phyloP scores from a whole-genome alignment of 2,113 vertebrate species.

The Carettochelys insculpta region DNA sequence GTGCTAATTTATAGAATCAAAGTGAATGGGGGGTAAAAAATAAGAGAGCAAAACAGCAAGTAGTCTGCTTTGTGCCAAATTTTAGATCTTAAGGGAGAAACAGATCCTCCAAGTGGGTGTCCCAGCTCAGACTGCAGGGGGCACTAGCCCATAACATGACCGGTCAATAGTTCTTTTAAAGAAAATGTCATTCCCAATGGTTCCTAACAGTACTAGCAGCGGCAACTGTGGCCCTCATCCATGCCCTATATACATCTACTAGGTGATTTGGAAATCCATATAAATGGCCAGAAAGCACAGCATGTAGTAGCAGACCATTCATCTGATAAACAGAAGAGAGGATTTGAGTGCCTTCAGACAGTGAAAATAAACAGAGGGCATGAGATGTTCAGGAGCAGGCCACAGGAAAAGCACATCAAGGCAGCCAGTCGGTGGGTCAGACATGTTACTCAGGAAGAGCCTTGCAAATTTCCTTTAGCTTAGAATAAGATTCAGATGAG shows the following conservation, averaged over 20 bases:
- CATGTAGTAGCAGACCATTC: not conserved
- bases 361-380: not conserved
- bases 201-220: not conserved
- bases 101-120: not conserved
- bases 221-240: fast-evolving
- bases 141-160: constrained; percentile 47
- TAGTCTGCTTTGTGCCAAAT: not conserved
- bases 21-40: not conserved
- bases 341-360: not conserved
- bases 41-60: not conserved
- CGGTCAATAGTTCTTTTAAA: fast-evolving
- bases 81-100: not conserved
- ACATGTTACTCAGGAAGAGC: not conserved
- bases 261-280: not conserved
- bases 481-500: not conserved
- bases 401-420: not conserved
- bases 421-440: not conserved
- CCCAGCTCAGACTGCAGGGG: constrained; percentile 62
- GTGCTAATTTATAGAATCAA: not conserved
- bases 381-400: fast-evolving
- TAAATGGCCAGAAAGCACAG: fast-evolving
- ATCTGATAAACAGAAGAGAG: not conserved
- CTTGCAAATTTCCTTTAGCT: not conserved
- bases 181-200: fast-evolving
- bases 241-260: not conserved